Evolutionary conservation across 2,888 invertebrate genomes (phyloP).

Genomic region (Sminthurinus aureus): DNA sequence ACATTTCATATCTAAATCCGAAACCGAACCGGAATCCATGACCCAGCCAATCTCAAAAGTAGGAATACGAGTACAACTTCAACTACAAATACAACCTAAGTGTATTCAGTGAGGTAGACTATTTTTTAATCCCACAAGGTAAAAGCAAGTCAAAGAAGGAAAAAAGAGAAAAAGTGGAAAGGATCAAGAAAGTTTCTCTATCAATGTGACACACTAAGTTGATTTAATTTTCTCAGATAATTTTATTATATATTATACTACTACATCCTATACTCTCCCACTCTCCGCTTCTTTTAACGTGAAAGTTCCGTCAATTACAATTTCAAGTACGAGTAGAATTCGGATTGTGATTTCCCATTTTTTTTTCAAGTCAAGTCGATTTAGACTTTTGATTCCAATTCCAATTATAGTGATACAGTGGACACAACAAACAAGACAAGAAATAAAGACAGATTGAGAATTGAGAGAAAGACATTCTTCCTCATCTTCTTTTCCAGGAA

Average conservation of each 20-base stretch:
- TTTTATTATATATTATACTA: not conserved
- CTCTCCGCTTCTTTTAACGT: not conserved
- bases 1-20: not conserved
- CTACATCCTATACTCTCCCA: not conserved
- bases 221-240: constrained; percentile 20
- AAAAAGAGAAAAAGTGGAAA: not conserved
- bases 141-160: constrained; percentile 3
- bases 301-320: not conserved
- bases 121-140: not conserved
- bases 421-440: too few species aligned
- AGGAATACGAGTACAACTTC: not conserved
- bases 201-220: constrained; percentile 21
- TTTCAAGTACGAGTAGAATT: not conserved
- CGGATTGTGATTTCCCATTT: not conserved
- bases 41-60: too few species aligned
- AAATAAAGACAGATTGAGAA: too few species aligned
- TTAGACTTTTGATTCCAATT: too few species aligned
- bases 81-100: not conserved
- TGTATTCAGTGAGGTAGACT: not conserved
- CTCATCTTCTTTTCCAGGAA: too few species aligned
- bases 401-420: too few species aligned
- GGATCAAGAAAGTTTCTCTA: not conserved
- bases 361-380: too few species aligned
- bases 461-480: too few species aligned
- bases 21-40: too few species aligned